Conservation (phyloP, 2,888 invertebrate genomes). For the Noctuana brunneofusca region DNA sequence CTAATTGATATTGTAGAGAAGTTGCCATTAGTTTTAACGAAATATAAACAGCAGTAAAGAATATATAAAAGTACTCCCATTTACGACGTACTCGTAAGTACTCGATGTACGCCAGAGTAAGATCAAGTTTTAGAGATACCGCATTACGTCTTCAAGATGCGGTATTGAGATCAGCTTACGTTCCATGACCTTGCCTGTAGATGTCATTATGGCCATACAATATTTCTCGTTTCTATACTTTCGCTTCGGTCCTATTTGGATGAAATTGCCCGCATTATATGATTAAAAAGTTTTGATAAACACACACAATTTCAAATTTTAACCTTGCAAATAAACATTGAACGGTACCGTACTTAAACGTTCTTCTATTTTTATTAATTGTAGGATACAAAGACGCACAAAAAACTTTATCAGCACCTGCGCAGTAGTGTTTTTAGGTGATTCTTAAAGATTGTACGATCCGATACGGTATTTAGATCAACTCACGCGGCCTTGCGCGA, state of each 20-base stretch:
- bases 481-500: neutral
- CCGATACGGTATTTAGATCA: neutral
- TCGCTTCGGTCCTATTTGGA: slow-evolving; percentile 9
- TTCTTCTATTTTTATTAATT: no score
- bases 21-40: neutral
- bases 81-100: neutral
- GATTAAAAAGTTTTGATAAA: no score
- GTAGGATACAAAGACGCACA: no score
- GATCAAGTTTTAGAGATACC: slow-evolving; percentile 10
- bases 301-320: no score
- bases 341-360: no score
- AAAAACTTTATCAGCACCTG: no score
- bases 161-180: slow-evolving; percentile 27
- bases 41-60: neutral
- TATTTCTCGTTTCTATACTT: slow-evolving; percentile 8
- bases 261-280: no score
- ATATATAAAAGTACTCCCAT: neutral
- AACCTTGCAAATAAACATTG: no score
- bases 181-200: slow-evolving; percentile 22
- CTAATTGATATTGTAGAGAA: neutral
- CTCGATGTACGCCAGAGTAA: neutral
- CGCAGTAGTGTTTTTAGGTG: neutral
- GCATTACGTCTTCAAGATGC: slow-evolving; percentile 14
- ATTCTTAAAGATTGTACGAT: neutral
- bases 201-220: slow-evolving; percentile 11